Conservation (phyloP, 1,140 invertebrate species). For the Ooceraea biroi region DNA sequence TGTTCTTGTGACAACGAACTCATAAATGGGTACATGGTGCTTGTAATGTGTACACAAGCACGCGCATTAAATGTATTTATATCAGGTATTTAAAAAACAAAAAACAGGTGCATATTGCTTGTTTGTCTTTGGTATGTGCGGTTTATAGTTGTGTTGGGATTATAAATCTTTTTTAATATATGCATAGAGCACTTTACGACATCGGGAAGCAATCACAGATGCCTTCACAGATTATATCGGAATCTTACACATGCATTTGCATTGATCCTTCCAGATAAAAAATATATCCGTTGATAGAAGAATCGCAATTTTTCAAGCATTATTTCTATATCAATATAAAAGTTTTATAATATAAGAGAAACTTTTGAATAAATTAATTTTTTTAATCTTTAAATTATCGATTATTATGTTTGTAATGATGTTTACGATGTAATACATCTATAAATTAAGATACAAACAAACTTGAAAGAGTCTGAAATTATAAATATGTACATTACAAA, state of each 20-base stretch:
- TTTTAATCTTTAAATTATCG: neutral
- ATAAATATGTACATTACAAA: conserved; percentile 3
- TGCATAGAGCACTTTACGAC: neutral
- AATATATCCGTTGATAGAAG: neutral
- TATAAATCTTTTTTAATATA: conserved; percentile 23
- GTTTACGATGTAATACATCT: neutral
- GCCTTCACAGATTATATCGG: neutral
- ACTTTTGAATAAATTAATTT: neutral
- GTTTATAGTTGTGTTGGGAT: neutral
- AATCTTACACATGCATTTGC: neutral
- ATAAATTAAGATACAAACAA: conserved; percentile 8
- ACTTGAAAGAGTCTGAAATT: conserved; percentile 5
- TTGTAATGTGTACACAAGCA: neutral
- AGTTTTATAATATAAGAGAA: neutral
- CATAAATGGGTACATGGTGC: conserved; percentile 4
- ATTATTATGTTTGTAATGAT: neutral
- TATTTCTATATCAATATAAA: neutral
- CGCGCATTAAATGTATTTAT: neutral
- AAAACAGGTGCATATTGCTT: conserved; percentile 5
- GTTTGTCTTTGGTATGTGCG: neutral
- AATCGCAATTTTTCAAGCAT: neutral
- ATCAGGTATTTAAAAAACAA: neutral
- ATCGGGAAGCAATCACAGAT: neutral
- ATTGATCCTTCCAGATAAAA: neutral
- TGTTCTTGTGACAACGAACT: conserved; percentile 33